These are phyloP conservation scores for Pelobates fuscus DNA, from an alignment of 2,113 vertebrate species.

Conservation along the genomic window DNA sequence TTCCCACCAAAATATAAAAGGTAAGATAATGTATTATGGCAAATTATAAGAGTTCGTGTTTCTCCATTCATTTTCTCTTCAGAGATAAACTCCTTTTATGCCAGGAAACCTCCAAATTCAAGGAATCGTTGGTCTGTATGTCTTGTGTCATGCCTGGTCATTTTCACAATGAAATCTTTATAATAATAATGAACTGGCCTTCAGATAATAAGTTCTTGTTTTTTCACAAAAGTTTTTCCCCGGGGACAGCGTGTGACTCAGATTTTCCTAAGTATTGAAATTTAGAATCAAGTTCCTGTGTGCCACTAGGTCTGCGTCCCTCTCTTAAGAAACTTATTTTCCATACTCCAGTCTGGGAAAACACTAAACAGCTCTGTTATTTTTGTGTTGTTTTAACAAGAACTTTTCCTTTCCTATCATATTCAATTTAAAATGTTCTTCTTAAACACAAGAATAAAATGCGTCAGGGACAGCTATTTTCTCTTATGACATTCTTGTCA, in stretches of 20 bases:
- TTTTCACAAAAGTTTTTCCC: slow-evolving; percentile 9
- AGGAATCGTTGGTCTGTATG: too few relatives aligned
- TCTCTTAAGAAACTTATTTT: slow-evolving; percentile 23
- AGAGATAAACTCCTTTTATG: too few relatives aligned
- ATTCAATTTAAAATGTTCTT: slow-evolving; percentile 29
- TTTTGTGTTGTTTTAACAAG: slow-evolving; percentile 18
- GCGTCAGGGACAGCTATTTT: background rate
- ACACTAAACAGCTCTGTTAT: background rate
- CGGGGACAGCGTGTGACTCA: slow-evolving; percentile 31
- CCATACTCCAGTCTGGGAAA: slow-evolving; percentile 28
- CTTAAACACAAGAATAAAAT: slow-evolving; percentile 3
- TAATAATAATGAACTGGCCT: background rate
- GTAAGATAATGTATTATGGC: too few relatives aligned
- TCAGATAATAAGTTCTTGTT: slow-evolving; percentile 6
- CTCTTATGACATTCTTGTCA: too few relatives aligned
- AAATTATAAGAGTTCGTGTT: too few relatives aligned
- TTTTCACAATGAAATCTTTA: background rate
- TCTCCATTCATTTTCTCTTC: too few relatives aligned
- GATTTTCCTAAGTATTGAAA: slow-evolving; percentile 15
- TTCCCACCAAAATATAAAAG: too few relatives aligned
- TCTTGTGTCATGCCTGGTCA: too few relatives aligned
- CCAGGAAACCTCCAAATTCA: too few relatives aligned
- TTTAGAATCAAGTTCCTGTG: slow-evolving; percentile 29
- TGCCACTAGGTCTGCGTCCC: background rate
- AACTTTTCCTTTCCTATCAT: slow-evolving; percentile 11